Base-by-base conservation (phyloP, 2,113 vertebrate species). In the Toxotes chatareus region DNA sequence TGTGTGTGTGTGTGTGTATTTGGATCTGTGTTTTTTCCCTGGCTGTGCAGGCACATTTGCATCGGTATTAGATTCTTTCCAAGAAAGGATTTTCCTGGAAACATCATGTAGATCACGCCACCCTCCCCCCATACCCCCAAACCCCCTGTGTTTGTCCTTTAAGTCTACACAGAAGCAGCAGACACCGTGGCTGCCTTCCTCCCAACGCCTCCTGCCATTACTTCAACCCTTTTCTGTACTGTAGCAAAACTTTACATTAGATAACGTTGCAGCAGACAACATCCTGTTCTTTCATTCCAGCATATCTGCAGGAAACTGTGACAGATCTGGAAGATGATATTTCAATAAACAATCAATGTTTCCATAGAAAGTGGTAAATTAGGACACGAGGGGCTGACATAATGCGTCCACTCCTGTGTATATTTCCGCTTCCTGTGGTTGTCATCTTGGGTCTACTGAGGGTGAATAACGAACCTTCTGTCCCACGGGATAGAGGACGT, bases 301-400 rank as follows among this genome's bases (percentile, higher is more conserved):
- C 72, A 31, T 80, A 75, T 82, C 82, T 80, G 60, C 87, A 87
- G 89, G 89, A 93, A 91, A 61, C 79, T 49, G 60, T 57, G 4
- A 78, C 32, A 69, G 47, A 81, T 89, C 72, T 63, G 31, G 57
- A 60, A 49, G 53, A 64, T 60, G 70, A 76, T 87, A 84, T 57
- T 63, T 81, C 32, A 23, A 75, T 40, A 56, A 85, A 89, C 89
- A 90, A 89, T 84, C 59, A 64, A 70, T 60, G 63, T 27, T 68
- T 70, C 63, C 57, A 21, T n/a, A 53, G 42, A 68, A 44, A 56
- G 44, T 31, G 46, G 3, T 71, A 71, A 56, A 77, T 72, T 31
- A 40, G n/a, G 70, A 80, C 63, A 70, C 9, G 2, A 68, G 13
- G 23, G 32, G 36, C 55, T 77, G 79, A 81, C 31, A 66, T 83